phyloP scores from a whole-genome alignment of 2,888 invertebrate species.

The Stegana nigrithorax region DNA sequence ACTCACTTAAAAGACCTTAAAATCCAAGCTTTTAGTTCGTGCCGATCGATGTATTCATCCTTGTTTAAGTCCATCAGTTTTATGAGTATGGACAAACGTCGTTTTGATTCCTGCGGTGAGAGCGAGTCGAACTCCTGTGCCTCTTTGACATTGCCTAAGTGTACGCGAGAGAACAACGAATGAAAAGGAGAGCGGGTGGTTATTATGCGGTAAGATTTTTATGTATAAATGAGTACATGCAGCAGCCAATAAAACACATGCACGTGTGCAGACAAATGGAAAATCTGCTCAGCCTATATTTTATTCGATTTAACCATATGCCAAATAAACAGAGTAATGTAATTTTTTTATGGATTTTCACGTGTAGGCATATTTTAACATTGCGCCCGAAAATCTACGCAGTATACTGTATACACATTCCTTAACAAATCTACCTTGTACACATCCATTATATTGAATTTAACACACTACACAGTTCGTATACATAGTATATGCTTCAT shows the following conservation, averaged over 20 bases:
- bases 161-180: constrained; percentile 6
- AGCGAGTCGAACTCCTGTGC: constrained; percentile 93
- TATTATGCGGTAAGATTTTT: too few relatives aligned
- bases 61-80: constrained; percentile 89
- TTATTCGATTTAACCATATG: too few relatives aligned
- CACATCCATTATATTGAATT: too few relatives aligned
- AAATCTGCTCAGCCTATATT: too few relatives aligned
- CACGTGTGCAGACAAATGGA: constrained; percentile 14
- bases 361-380: too few relatives aligned
- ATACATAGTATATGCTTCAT: too few relatives aligned
- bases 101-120: constrained; percentile 86
- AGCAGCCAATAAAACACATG: constrained; percentile 1
- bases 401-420: too few relatives aligned
- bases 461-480: too few relatives aligned
- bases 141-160: constrained; percentile 85
- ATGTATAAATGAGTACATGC: constrained; percentile 13
- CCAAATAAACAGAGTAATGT: too few relatives aligned
- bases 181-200: background rate
- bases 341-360: too few relatives aligned
- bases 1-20: constrained; percentile 86
- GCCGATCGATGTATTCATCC: constrained; percentile 81
- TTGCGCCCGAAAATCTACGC: too few relatives aligned
- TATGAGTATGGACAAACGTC: constrained; percentile 79
- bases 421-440: too few relatives aligned
- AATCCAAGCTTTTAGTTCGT: constrained; percentile 93